phyloP scores from a whole-genome alignment of 2,113 vertebrate species.

The Egretta garzetta region DNA sequence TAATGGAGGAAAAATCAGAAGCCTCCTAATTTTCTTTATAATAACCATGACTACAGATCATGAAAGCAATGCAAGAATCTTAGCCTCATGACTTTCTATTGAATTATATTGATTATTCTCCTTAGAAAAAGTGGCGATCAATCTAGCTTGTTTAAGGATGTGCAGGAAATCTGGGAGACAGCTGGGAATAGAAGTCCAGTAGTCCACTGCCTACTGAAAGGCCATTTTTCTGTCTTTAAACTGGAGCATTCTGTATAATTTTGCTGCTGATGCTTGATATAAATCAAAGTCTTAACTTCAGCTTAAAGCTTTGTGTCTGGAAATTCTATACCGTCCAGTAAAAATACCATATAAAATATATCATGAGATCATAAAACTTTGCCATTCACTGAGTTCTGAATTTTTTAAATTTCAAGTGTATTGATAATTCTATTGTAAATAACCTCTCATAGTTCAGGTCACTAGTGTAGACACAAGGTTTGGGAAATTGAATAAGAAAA shows the following conservation, averaged over 20 bases:
- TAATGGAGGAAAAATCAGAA: neutral
- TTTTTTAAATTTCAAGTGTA: conserved; percentile 82
- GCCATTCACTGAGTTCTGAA: conserved; percentile 75
- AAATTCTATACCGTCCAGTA: conserved; percentile 21
- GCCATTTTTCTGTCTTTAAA: neutral
- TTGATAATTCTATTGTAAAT: conserved; percentile 84
- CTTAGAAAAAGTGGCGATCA: neutral
- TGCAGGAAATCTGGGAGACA: neutral
- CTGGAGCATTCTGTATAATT: neutral
- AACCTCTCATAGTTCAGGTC: conserved; percentile 90
- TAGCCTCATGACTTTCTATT: neutral
- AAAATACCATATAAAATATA: neutral
- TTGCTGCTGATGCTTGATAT: neutral
- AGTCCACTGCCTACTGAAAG: neutral
- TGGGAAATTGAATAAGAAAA: conserved; percentile 86
- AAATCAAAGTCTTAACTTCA: neutral
- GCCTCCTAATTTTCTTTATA: neutral
- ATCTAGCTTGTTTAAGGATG: neutral
- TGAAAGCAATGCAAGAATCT: neutral
- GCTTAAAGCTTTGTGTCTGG: neutral
- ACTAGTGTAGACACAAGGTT: conserved; percentile 77
- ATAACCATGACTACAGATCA: neutral
- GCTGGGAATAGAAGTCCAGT: neutral
- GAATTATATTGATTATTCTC: neutral
- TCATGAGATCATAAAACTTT: conserved; percentile 49